A percentile compares a stretch with the other conserved stretches of the same genome.
phyloP scores from a whole-genome alignment of 2,113 vertebrate species.

The Chaetodon trifascialis region DNA sequence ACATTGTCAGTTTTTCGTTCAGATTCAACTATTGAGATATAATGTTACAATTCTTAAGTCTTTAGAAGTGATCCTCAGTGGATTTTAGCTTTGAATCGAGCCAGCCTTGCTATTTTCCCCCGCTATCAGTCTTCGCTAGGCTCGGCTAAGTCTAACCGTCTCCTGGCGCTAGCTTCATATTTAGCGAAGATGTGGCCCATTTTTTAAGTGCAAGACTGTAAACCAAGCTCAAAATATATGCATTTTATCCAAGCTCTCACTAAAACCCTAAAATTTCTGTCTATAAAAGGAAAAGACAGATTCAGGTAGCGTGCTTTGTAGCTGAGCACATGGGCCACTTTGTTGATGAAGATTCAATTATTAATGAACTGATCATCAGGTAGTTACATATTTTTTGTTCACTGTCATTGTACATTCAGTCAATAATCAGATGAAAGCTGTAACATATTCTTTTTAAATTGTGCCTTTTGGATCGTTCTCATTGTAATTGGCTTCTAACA shows the following conservation, averaged over 20 bases:
- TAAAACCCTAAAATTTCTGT: background rate
- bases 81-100: background rate
- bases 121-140: background rate
- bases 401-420: too few species aligned
- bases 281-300: background rate
- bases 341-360: background rate
- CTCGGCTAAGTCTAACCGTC: too few species aligned
- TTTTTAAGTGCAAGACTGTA: background rate
- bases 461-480: slow-evolving; percentile 45
- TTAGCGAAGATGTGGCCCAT: too few species aligned
- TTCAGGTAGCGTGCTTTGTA: background rate
- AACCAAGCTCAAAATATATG: background rate
- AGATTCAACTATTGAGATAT: background rate
- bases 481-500: slow-evolving; percentile 27
- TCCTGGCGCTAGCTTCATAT: too few species aligned
- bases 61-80: too few species aligned
- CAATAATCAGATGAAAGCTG: background rate
- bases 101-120: background rate
- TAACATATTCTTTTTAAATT: background rate
- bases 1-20: background rate
- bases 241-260: background rate
- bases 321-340: background rate
- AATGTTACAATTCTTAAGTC: background rate
- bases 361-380: background rate
- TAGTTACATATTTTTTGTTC: background rate